Evolutionary conservation across 1,140 invertebrate species (phyloP).

Genomic region (Chionoecetes opilio): DNA sequence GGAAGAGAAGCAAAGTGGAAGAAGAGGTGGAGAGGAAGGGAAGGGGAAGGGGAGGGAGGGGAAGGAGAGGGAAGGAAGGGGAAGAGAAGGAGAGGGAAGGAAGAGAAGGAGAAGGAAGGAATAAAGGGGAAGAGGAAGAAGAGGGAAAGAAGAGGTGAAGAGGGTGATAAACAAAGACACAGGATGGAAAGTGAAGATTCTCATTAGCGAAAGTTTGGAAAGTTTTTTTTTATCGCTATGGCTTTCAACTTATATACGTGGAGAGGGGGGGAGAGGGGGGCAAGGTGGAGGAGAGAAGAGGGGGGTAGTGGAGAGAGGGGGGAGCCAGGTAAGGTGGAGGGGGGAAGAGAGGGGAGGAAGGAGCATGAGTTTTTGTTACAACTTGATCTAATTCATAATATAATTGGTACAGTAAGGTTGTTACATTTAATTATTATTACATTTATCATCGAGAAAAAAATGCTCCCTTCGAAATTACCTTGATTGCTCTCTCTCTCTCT

Average conservation of each 20-base stretch:
- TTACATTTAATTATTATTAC: not conserved
- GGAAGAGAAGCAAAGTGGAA: not conserved
- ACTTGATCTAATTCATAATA: not conserved
- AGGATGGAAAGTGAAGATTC: conserved; percentile 8
- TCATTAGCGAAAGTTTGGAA: conserved; percentile 9
- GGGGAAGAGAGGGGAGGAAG: not conserved
- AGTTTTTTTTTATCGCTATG: not conserved
- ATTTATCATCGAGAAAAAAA: not conserved
- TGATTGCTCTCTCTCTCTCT: not conserved
- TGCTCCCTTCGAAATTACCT: not conserved
- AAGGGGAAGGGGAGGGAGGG: not conserved
- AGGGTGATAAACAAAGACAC: not conserved
- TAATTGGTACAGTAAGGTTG: not conserved
- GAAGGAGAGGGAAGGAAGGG: not conserved
- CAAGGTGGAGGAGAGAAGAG: not conserved
- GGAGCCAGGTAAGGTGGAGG: not conserved
- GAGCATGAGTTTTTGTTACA: not conserved
- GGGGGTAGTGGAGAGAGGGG: not conserved
- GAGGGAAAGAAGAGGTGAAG: not conserved
- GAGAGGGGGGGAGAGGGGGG: not conserved
- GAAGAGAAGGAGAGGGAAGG: not conserved
- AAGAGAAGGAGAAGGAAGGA: not conserved
- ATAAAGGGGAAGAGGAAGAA: not conserved
- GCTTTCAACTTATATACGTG: not conserved
- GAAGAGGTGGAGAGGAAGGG: not conserved